A percentile compares a stretch with the other conserved stretches of the same genome.
Evolutionary conservation across 2,797 vertebrate genomes (phyloP).

Genomic region (Chloroceryle amazona): DNA sequence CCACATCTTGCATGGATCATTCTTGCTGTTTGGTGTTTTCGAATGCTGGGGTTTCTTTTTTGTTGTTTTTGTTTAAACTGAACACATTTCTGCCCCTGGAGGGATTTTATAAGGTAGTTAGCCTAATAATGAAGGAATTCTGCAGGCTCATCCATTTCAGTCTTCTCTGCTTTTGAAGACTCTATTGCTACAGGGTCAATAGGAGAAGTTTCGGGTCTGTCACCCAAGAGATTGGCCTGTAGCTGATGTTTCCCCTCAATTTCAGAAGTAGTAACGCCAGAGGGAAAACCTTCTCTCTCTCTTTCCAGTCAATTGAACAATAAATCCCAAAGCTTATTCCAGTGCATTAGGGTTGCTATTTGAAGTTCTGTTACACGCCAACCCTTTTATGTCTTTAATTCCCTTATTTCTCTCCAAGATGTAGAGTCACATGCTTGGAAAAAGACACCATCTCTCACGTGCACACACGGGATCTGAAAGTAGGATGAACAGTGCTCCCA

Average conservation of each 20-base stretch:
- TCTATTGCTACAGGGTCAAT: slow-evolving; percentile 15
- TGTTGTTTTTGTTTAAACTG: neutral
- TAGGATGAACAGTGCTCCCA: neutral
- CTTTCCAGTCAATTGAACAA: slow-evolving; percentile 52
- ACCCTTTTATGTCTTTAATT: slow-evolving; percentile 10
- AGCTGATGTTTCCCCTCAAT: slow-evolving; percentile 24
- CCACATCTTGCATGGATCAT: neutral
- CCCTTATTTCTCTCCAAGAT: neutral
- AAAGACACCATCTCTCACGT: neutral
- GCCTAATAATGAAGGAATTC: slow-evolving; percentile 50
- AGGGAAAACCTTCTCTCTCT: slow-evolving; percentile 2
- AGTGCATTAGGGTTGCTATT: slow-evolving; percentile 34
- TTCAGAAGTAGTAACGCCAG: slow-evolving; percentile 7
- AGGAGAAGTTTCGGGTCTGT: slow-evolving; percentile 7
- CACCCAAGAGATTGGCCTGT: slow-evolving; percentile 13
- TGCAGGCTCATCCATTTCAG: slow-evolving; percentile 16
- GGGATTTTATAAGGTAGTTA: slow-evolving; percentile 19
- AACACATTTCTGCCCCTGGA: neutral
- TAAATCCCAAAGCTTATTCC: slow-evolving; percentile 29
- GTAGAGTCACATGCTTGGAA: neutral
- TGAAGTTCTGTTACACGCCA: slow-evolving; percentile 26
- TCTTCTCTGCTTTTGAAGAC: slow-evolving; percentile 42
- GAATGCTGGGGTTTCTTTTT: neutral
- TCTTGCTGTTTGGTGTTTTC: neutral
- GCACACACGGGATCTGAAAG: neutral